A percentile compares a stretch with the other conserved stretches of the same genome.
phyloP scores from a whole-genome alignment of 2,888 invertebrate genomes.

The Ryuthela nishihirai region DNA sequence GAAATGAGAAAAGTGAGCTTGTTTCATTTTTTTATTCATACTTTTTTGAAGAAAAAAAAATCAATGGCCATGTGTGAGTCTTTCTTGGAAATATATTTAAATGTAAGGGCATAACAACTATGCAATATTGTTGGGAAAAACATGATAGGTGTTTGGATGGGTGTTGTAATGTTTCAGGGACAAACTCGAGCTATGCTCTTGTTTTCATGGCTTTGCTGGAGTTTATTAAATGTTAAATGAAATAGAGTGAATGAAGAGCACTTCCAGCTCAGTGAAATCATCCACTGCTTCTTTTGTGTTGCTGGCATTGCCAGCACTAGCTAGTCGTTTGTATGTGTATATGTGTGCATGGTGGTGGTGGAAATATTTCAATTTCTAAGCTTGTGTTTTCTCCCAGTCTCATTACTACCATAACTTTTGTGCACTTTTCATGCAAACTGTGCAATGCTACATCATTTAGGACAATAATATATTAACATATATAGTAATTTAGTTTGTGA shows the following conservation, averaged over 20 bases:
- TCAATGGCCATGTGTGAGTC: too few species aligned
- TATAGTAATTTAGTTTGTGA: neutral
- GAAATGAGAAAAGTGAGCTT: too few species aligned
- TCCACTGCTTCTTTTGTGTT: neutral
- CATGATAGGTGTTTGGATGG: neutral
- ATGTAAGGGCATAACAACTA: too few species aligned
- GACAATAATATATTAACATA: neutral
- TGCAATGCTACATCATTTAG: constrained; percentile 12
- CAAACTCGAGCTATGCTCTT: neutral
- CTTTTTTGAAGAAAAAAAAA: too few species aligned
- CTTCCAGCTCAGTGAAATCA: constrained; percentile 5
- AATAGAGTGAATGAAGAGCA: too few species aligned
- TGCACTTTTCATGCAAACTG: constrained; percentile 6
- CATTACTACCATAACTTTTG: constrained; percentile 7
- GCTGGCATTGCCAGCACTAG: too few species aligned
- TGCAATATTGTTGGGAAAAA: too few species aligned
- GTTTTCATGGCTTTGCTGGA: neutral
- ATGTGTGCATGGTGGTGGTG: constrained; percentile 15
- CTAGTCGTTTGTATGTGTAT: constrained; percentile 5
- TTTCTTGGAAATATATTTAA: too few species aligned
- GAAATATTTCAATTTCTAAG: too few species aligned
- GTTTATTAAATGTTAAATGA: neutral
- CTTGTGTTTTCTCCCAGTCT: neutral
- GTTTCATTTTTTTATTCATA: too few species aligned
- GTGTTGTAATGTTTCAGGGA: neutral